Evolutionary conservation across 1,140 invertebrate species (phyloP), one percentile per base, ranked within the genome.

Genomic region (Halesus radiatus): DNA sequence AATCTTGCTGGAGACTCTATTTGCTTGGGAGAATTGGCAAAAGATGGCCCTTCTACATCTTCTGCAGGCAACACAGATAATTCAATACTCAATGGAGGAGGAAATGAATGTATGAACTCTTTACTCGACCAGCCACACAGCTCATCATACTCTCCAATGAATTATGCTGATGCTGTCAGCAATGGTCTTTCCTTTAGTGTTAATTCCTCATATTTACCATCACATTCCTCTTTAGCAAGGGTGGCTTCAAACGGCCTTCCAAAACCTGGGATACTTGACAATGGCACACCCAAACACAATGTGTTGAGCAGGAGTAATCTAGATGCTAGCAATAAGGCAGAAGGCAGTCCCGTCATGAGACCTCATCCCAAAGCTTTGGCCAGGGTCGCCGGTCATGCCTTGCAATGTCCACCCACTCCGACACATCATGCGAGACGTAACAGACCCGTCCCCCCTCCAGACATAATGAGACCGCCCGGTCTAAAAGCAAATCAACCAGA

Each of bases 381-480:
- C 6, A 87, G 92, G 29, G 90, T 93, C 76, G 91, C 86, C 60
- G 91, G 84, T 77, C 84, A 85, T 3, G 83, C 86, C 8, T 87
- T 87, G 0, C 88, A 88, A 81, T 96, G 95, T 85, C 95, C 94
- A 7, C 95, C 95, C 0, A 96, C 95, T 0, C 95, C 95, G 0
- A 96, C 95, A 0, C 95, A 96, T 87, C 94, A 95, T 84, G 94
- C 94, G 8, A 90, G 93, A 58, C 90, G 92, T 53, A 90, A 91
- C 52, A 88, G 92, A 73, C 89, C 89, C 0, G 54, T 87, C 32
- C 88, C 88, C 3, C 87, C 88, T 0, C 84, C 88, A 1, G 91
- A 91, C 74, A 58, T 81, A 0, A 83, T 89, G 80, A 83, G 85
- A 13, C 88, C 89, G 0, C 84, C 88, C 0, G 90, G 91, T 74